Evolutionary conservation across 2,797 vertebrate species (phyloP).

Genomic region (Crenuchus spilurus): DNA sequence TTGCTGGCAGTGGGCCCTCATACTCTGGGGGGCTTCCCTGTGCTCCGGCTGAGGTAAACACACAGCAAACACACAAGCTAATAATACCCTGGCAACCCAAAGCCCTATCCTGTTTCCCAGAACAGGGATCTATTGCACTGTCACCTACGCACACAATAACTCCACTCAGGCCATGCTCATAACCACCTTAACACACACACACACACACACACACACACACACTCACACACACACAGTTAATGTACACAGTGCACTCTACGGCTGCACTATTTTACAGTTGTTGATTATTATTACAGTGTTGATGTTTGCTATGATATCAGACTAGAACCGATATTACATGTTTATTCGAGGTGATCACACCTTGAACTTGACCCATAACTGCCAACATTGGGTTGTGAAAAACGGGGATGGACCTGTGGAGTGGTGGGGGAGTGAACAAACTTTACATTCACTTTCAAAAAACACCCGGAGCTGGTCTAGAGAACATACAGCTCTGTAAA

Average conservation of each 20-base stretch:
- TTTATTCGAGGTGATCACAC: too few relatives aligned
- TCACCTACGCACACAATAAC: constrained; percentile 63
- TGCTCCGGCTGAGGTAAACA: constrained; percentile 61
- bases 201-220: constrained; percentile 31
- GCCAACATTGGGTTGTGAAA: too few relatives aligned
- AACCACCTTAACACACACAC: constrained; percentile 33
- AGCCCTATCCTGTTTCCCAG: constrained; percentile 63
- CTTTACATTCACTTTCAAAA: too few relatives aligned
- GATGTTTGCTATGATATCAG: too few relatives aligned
- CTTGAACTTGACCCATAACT: too few relatives aligned
- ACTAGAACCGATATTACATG: too few relatives aligned
- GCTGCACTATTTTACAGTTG: background rate
- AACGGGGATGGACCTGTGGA: too few relatives aligned
- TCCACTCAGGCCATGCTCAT: constrained; percentile 49
- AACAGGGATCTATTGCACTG: constrained; percentile 64
- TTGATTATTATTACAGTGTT: background rate
- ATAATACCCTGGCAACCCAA: constrained; percentile 58
- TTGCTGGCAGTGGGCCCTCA: constrained; percentile 55
- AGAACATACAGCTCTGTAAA: too few relatives aligned
- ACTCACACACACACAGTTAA: background rate
- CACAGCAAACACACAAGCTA: constrained; percentile 60
- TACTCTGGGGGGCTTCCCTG: constrained; percentile 66
- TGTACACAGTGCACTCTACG: background rate
- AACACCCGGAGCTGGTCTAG: too few relatives aligned
- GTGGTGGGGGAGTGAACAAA: too few relatives aligned